phyloP scores from a whole-genome alignment of 37 sponge, comb jelly and placozoan species.

The Oscarella lobularis region DNA sequence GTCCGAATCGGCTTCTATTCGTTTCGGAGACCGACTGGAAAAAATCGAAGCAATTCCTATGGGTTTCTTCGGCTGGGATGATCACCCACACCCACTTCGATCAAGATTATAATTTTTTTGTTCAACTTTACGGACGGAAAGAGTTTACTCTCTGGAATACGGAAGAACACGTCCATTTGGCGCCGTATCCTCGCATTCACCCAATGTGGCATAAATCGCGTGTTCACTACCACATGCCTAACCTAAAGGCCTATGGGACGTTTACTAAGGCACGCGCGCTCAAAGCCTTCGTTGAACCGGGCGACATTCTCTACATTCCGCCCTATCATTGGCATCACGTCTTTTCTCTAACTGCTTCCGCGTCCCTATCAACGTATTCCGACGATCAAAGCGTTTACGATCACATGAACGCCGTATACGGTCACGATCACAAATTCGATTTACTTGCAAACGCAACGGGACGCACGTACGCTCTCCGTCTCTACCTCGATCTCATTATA shows the following conservation, averaged over 20 bases:
- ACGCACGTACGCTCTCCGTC: slow-evolving; percentile 66
- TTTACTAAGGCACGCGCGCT: slow-evolving; percentile 46
- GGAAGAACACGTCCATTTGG: slow-evolving; percentile 54
- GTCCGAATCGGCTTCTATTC: slow-evolving; percentile 31
- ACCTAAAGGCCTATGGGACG: slow-evolving; percentile 28
- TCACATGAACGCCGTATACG: slow-evolving; percentile 82
- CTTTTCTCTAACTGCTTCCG: slow-evolving; percentile 66
- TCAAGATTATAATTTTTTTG: slow-evolving; percentile 80
- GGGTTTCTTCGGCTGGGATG: slow-evolving; percentile 83
- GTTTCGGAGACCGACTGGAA: slow-evolving; percentile 30
- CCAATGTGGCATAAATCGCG: slow-evolving; percentile 92
- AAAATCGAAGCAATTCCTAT: slow-evolving; percentile 55
- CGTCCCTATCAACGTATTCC: slow-evolving; percentile 88
- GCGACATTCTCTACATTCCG: slow-evolving; percentile 73
- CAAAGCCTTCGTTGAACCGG: slow-evolving; percentile 57
- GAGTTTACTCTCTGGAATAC: slow-evolving; percentile 74
- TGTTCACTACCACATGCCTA: slow-evolving; percentile 42
- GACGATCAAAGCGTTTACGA: slow-evolving; percentile 72
- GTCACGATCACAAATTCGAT: slow-evolving; percentile 90
- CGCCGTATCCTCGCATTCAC: slow-evolving; percentile 69
- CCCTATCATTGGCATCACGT: slow-evolving; percentile 93
- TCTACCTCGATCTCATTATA: slow-evolving; percentile 83
- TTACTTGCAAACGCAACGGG: slow-evolving; percentile 47
- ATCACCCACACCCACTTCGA: slow-evolving; percentile 85
- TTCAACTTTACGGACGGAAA: slow-evolving; percentile 65